These are phyloP conservation scores for Bicyclus anynana DNA, from an alignment of 1,140 invertebrate species.

Conservation along the genomic window DNA sequence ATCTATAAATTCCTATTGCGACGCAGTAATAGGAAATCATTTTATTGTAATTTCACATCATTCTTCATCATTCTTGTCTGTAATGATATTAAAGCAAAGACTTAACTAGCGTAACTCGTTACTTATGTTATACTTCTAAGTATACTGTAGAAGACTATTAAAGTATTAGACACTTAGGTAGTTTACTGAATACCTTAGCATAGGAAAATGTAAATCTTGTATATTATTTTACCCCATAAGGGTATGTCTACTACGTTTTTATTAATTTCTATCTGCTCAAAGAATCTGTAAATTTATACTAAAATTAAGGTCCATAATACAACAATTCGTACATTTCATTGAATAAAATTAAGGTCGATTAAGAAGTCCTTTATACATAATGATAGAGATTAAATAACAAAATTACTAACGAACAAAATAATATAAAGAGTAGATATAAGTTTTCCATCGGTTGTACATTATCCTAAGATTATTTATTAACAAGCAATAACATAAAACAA, in stretches of 20 bases:
- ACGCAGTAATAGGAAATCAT: not conserved
- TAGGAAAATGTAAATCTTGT: not conserved
- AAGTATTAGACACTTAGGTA: constrained; percentile 6
- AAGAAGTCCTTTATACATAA: no score
- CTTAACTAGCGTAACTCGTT: constrained; percentile 20
- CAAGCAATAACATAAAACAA: no score
- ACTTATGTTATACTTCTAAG: constrained; percentile 16
- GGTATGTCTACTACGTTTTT: not conserved
- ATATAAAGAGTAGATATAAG: no score
- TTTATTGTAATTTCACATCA: constrained; percentile 1
- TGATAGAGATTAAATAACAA: no score
- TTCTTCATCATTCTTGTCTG: constrained; percentile 11
- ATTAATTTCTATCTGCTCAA: not conserved
- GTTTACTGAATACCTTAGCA: not conserved
- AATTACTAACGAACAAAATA: no score
- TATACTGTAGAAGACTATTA: constrained; percentile 23
- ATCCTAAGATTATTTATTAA: no score
- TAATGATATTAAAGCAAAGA: constrained; percentile 25
- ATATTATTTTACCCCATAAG: not conserved
- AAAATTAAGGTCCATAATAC: not conserved
- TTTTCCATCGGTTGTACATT: no score
- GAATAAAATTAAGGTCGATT: no score
- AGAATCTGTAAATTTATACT: not conserved
- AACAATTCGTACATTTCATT: not conserved
- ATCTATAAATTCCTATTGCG: constrained; percentile 5